phyloP scores from a whole-genome alignment of 2,797 vertebrate species.

The Masticophis lateralis region DNA sequence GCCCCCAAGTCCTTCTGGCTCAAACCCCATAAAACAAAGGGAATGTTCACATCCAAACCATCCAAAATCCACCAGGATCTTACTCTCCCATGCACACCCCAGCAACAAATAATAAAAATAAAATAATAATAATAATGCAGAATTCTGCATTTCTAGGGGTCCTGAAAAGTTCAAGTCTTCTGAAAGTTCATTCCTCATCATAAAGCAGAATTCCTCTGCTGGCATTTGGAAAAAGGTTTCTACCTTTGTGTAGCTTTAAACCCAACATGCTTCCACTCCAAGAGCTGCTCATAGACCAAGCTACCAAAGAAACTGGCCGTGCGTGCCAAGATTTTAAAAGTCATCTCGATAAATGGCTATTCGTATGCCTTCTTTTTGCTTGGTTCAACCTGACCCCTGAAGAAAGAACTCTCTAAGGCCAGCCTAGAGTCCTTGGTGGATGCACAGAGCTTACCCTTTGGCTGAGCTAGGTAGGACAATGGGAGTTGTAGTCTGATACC shows the following conservation, averaged over 20 bases:
- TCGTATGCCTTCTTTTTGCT: not conserved
- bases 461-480: not conserved
- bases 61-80: not conserved
- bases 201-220: not conserved
- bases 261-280: not conserved
- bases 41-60: accelerated
- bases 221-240: not conserved
- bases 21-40: not conserved
- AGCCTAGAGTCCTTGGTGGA: not conserved
- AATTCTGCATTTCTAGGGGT: not conserved
- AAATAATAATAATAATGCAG: not conserved
- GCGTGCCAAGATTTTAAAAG: not conserved
- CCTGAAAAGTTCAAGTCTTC: not conserved
- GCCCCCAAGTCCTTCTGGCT: not conserved
- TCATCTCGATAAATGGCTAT: not conserved
- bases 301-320: not conserved
- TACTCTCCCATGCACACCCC: not conserved
- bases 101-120: not conserved
- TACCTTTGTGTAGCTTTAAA: not conserved
- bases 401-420: not conserved
- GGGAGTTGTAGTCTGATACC: not conserved
- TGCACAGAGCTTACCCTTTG: not conserved
- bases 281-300: not conserved
- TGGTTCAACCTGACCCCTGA: not conserved
- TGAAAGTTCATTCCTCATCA: not conserved